Evolutionary conservation across 2,797 vertebrate species (phyloP).

Genomic region (Myotis pilosus): DNA sequence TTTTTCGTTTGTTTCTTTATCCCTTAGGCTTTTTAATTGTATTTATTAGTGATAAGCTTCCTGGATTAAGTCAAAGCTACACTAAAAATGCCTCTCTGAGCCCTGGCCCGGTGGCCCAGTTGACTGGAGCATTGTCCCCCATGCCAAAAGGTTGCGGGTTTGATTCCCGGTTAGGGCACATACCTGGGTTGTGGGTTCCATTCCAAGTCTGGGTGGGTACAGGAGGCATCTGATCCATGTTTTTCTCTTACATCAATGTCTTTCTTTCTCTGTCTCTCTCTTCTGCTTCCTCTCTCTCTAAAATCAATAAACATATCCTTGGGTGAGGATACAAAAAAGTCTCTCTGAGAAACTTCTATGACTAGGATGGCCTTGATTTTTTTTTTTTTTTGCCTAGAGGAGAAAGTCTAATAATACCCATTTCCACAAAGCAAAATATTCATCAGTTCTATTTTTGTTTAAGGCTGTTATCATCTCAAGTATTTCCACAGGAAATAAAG

Average conservation of each 20-base stretch:
- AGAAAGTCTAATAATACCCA: conserved; percentile 50
- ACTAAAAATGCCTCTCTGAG: not conserved
- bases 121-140: not conserved
- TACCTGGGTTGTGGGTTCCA: not conserved
- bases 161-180: not conserved
- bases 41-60: conserved; percentile 52
- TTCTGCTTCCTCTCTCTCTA: not conserved
- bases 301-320: not conserved
- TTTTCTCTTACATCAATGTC: not conserved
- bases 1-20: conserved; percentile 49
- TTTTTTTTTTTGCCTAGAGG: conserved; percentile 9
- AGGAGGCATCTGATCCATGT: not conserved
- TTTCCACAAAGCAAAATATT: conserved; percentile 48
- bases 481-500: conserved; percentile 51
- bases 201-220: not conserved
- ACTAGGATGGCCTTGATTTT: conserved; percentile 8
- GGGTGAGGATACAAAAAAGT: not conserved
- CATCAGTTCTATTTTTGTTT: conserved; percentile 38
- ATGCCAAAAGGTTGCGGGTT: not conserved
- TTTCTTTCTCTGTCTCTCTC: not conserved
- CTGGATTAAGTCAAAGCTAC: conserved; percentile 47
- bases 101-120: not conserved
- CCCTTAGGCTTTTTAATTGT: not conserved
- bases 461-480: not conserved
- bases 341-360: conserved; percentile 24